Evolutionary conservation across 2,113 vertebrate genomes (phyloP).

Genomic region (Eira barbara): DNA sequence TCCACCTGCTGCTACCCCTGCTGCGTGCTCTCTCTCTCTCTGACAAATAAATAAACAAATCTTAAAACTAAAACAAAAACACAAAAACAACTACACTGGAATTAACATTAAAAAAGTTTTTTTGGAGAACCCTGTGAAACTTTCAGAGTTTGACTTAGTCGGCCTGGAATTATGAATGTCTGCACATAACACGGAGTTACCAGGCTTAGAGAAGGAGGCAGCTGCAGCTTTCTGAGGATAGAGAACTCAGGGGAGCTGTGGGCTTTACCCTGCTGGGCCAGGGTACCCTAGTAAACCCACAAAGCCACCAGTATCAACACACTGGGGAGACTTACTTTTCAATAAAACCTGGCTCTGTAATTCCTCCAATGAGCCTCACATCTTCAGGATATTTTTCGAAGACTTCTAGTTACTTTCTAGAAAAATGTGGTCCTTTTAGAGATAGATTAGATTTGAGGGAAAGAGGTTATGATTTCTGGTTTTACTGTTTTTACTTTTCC

Average conservation of each 20-base stretch:
- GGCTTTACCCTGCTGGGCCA: background rate
- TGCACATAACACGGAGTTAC: background rate
- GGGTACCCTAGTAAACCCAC: background rate
- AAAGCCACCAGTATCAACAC: background rate
- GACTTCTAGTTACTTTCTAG: background rate
- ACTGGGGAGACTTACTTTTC: background rate
- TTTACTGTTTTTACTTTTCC: background rate
- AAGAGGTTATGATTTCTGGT: background rate
- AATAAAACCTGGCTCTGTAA: background rate
- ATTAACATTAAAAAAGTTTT: background rate
- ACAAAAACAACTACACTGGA: background rate
- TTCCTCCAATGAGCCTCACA: background rate
- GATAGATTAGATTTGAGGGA: background rate
- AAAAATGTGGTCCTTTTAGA: background rate
- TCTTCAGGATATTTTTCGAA: background rate
- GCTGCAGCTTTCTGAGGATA: background rate
- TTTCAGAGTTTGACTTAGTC: background rate
- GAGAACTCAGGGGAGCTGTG: background rate
- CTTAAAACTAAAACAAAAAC: background rate
- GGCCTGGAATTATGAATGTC: background rate
- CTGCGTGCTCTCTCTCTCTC: background rate
- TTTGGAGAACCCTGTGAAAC: background rate
- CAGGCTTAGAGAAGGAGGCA: background rate
- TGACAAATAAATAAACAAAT: background rate
- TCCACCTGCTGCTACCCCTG: no score